A percentile compares a stretch with the other conserved stretches of the same genome.
phyloP scores from a whole-genome alignment of 2,113 vertebrate genomes.

The Catharus bicknelli region DNA sequence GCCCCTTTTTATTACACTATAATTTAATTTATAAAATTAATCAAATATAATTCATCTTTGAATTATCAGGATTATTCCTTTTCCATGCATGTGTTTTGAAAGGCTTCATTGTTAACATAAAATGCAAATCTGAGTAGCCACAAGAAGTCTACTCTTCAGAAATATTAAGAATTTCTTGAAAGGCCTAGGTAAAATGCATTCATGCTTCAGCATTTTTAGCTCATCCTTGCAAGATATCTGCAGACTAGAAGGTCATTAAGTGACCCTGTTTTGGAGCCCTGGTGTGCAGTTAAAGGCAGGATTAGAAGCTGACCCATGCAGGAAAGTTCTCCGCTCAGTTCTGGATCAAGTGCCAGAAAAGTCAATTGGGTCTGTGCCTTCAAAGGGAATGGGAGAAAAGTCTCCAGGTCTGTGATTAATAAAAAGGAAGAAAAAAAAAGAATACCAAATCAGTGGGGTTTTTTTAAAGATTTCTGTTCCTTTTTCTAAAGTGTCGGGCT shows the following conservation, averaged over 20 bases:
- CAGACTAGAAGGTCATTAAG: background rate
- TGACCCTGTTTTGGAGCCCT: background rate
- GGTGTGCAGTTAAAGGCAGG: background rate
- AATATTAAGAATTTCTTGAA: background rate
- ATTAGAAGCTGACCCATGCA: background rate
- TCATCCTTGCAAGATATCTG: background rate
- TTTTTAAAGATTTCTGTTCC: background rate
- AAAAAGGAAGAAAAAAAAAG: background rate
- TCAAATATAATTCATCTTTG: background rate
- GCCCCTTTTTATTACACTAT: background rate
- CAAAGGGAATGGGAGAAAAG: background rate
- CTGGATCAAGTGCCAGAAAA: background rate
- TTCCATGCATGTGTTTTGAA: background rate
- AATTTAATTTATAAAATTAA: background rate
- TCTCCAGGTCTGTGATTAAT: background rate
- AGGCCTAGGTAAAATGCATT: background rate
- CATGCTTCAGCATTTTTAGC: background rate
- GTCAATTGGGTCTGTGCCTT: background rate
- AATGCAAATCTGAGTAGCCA: background rate
- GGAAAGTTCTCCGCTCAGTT: background rate
- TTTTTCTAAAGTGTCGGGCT: rapidly evolving
- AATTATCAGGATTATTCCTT: background rate
- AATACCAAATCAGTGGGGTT: background rate
- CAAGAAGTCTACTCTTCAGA: background rate
- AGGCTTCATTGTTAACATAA: background rate